Evolutionary conservation across 1,140 invertebrate species (phyloP), one percentile per base, ranked within the genome.

Genomic region (Drosophila novamexicana): DNA sequence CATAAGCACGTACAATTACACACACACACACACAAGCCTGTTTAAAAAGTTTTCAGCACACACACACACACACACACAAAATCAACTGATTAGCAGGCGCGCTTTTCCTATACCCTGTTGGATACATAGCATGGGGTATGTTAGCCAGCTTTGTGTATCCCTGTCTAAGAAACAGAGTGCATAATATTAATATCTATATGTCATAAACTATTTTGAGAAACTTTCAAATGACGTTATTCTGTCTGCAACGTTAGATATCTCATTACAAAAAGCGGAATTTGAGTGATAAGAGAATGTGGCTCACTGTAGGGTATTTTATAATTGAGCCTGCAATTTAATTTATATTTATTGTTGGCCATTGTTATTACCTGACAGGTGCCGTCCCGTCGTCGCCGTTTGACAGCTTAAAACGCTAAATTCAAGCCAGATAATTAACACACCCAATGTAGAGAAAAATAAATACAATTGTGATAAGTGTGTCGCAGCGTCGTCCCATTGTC

Each of bases 391-490:
- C 79, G 45, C 45, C 40, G 12, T 50, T 75, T 85, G 82, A 86
- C 83, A 88, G 83, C 82, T 79, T 72, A 70, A 88, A 85, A 79
- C 47, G 77, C 80, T 75, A 72, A 83, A 83, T 84, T 76, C 54
- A 69, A 79, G 63, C 63, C 53, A 78, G 65, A 88, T 88, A 86
- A 86, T 85, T 85, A 85, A 79, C 79, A 64, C 65, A 74, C 59
- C 57, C 40, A 57, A 56, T 42, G 47, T 34, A 56, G 18, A 18
- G 44, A 32, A 29, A 69, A 34, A 57, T 56, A 40, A 62, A 66
- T 39, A 67, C 58, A 62, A 63, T 62, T 52, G 39, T 52, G 45
- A 40, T 52, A 47, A 77, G 74, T 73, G 36, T 53, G 32, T 53
- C 54, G 37, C 68, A 75, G 58, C 61, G 82, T 76, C 83, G 82